Percentiles rank a stretch among this genome's conserved stretches.
phyloP scores from a whole-genome alignment of 2,888 invertebrate species.

The Mimachlamys varia region DNA sequence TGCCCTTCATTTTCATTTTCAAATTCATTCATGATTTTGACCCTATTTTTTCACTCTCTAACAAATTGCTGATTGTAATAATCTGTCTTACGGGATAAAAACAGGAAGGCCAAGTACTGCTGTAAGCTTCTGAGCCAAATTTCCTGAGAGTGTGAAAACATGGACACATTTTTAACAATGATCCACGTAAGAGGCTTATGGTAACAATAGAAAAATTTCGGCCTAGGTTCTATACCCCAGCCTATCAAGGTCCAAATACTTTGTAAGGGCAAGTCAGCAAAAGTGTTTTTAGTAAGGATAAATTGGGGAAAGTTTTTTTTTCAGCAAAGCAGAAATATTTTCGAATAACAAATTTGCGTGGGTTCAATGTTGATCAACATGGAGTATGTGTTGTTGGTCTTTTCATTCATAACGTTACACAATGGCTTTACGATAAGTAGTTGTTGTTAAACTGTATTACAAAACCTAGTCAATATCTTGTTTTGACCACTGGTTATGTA shows the following conservation, averaged over 20 bases:
- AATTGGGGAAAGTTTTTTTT: background rate
- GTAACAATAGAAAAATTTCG: background rate
- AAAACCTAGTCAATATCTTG: background rate
- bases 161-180: slow-evolving; percentile 7
- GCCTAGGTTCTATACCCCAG: background rate
- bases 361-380: background rate
- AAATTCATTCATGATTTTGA: background rate
- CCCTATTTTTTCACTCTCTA: background rate
- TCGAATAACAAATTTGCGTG: background rate
- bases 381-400: background rate
- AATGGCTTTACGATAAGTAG: background rate
- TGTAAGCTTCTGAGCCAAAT: background rate
- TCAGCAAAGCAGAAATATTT: background rate
- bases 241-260: background rate
- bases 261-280: background rate
- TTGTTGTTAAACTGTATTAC: slow-evolving; percentile 11
- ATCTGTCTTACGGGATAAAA: background rate
- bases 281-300: background rate
- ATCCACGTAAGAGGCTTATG: background rate
- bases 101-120: background rate
- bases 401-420: background rate
- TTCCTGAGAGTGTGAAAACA: slow-evolving; percentile 6
- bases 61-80: slow-evolving; percentile 23
- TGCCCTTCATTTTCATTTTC: slow-evolving; percentile 3
- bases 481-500: slow-evolving; percentile 14